Conservation (phyloP, 2,888 invertebrate genomes). For the Yponomeuta malinellus region DNA sequence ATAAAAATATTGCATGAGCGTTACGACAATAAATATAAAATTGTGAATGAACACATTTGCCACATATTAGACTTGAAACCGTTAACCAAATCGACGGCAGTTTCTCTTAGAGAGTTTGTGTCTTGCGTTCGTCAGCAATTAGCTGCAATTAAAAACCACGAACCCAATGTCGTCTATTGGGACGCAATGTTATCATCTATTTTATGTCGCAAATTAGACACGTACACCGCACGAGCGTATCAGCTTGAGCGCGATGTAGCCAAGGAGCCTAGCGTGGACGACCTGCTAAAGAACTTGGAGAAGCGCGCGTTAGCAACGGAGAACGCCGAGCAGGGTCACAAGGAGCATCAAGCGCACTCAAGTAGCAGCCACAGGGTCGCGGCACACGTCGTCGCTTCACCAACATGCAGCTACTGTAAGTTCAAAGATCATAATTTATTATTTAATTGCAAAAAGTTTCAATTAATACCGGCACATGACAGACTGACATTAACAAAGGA, state of each 20-base stretch:
- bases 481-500: too few relatives aligned
- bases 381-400: too few relatives aligned
- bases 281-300: not conserved
- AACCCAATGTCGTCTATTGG: not conserved
- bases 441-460: too few relatives aligned
- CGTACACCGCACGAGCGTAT: not conserved
- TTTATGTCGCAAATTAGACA: not conserved
- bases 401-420: too few relatives aligned
- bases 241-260: not conserved
- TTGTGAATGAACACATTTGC: conserved; percentile 14
- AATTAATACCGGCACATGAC: too few relatives aligned
- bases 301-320: not conserved
- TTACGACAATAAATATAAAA: conserved; percentile 14
- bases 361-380: too few relatives aligned
- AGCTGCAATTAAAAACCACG: not conserved
- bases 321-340: not conserved
- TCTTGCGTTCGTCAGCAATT: not conserved
- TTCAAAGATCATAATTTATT: too few relatives aligned
- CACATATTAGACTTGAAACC: conserved; percentile 16
- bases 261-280: not conserved
- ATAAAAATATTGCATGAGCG: too few relatives aligned
- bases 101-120: not conserved
- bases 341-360: too few relatives aligned
- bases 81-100: not conserved
- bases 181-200: not conserved